These are phyloP conservation scores for Mesaphorura yosii DNA, from an alignment of 1,140 invertebrate species.

Conservation along the genomic window DNA sequence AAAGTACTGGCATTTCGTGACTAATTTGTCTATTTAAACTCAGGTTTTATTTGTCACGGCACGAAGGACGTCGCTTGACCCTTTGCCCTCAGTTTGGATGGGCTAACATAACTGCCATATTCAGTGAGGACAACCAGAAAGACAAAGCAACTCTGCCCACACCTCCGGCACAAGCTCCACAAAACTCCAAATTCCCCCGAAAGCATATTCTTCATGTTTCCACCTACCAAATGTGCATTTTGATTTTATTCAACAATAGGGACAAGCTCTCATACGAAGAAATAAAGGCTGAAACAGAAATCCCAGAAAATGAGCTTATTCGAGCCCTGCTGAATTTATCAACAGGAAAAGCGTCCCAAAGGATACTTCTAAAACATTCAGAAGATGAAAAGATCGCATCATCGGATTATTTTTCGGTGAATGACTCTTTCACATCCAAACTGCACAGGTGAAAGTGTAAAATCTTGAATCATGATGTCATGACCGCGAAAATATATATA, in stretches of 20 bases:
- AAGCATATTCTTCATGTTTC: conserved; percentile 94
- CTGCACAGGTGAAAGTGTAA: conserved; percentile 64
- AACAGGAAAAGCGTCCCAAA: conserved; percentile 94
- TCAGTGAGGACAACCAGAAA: conserved; percentile 47
- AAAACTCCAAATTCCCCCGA: conserved; percentile 41
- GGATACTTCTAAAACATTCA: conserved; percentile 87
- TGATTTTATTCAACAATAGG: conserved; percentile 93
- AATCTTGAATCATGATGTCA: conserved; percentile 2
- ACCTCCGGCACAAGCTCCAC: conserved; percentile 39
- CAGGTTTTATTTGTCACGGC: conserved; percentile 94
- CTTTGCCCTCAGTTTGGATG: conserved; percentile 92
- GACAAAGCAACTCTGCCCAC: conserved; percentile 51
- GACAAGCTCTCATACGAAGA: conserved; percentile 86
- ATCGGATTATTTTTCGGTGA: conserved; percentile 84
- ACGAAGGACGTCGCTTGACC: conserved; percentile 92
- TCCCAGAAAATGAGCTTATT: conserved; percentile 90
- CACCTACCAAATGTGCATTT: conserved; percentile 96
- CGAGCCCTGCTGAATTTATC: conserved; percentile 91
- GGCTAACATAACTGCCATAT: conserved; percentile 92
- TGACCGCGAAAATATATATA: neutral
- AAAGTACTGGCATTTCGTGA: neutral
- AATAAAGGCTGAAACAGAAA: conserved; percentile 93
- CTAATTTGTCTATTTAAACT: conserved; percentile 17
- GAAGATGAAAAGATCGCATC: conserved; percentile 92
- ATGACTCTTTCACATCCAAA: conserved; percentile 96